These are phyloP conservation scores for Drosophila biarmipes DNA, from an alignment of 1,140 invertebrate genomes.

Conservation along the genomic window DNA sequence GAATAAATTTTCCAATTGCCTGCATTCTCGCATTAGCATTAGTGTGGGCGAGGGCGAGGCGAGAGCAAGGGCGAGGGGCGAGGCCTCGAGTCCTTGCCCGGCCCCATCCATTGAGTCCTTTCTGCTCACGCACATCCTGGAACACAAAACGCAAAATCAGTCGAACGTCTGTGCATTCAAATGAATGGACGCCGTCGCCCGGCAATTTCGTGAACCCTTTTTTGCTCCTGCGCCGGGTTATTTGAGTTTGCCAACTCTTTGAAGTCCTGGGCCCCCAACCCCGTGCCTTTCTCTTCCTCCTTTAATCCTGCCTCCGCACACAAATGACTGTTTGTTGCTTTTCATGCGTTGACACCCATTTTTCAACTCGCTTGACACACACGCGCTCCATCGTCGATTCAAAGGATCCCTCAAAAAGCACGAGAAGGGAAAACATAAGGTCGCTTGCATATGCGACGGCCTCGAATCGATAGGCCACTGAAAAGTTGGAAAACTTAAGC, in stretches of 20 bases:
- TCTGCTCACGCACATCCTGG: slow-evolving; percentile 27
- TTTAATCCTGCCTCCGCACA: slow-evolving; percentile 39
- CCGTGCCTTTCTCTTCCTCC: slow-evolving; percentile 1
- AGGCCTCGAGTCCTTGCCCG: neutral
- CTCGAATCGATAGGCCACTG: slow-evolving; percentile 1
- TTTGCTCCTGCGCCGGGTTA: slow-evolving; percentile 35
- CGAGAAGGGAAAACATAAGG: neutral
- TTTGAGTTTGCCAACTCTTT: slow-evolving; percentile 56
- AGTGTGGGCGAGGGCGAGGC: slow-evolving; percentile 17
- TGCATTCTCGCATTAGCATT: slow-evolving; percentile 76
- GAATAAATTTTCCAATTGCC: slow-evolving; percentile 84
- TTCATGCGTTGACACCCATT: slow-evolving; percentile 80
- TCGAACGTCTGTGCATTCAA: slow-evolving; percentile 61
- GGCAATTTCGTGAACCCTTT: slow-evolving; percentile 78
- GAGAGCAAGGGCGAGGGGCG: too few relatives aligned
- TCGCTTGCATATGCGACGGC: neutral
- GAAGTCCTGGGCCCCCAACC: slow-evolving; percentile 24
- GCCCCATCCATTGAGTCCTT: slow-evolving; percentile 9
- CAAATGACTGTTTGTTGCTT: slow-evolving; percentile 76
- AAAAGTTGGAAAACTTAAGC: neutral
- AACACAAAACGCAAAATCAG: slow-evolving; percentile 73
- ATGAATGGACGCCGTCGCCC: slow-evolving; percentile 63
- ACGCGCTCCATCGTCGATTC: slow-evolving; percentile 11
- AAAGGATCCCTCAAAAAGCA: slow-evolving; percentile 8
- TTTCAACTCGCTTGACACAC: slow-evolving; percentile 46